Evolutionary conservation across 2,888 invertebrate species (phyloP).

Genomic region (Eristalis intricaria): DNA sequence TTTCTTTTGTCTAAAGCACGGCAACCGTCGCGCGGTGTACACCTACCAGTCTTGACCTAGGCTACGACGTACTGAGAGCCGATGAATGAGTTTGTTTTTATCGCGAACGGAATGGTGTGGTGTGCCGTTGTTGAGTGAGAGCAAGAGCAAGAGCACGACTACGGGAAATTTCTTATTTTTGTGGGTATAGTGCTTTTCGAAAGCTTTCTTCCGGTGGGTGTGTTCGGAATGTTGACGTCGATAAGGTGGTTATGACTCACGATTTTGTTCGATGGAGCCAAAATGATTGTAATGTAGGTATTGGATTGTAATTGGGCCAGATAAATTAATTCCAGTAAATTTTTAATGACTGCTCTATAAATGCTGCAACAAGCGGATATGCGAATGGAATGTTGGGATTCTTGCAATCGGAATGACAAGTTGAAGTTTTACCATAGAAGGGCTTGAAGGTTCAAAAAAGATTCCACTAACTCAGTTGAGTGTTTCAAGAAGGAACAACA

Average conservation of each 20-base stretch:
- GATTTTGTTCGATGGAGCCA: neutral
- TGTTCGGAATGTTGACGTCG: slow-evolving; percentile 18
- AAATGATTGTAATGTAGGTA: neutral
- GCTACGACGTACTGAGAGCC: slow-evolving; percentile 42
- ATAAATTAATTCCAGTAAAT: neutral
- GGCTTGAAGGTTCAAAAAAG: neutral
- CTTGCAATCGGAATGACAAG: neutral
- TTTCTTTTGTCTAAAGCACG: slow-evolving; percentile 4
- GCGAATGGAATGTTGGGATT: neutral
- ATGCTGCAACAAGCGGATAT: neutral
- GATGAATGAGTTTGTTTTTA: slow-evolving; percentile 26
- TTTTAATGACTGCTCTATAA: neutral
- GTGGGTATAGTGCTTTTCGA: neutral
- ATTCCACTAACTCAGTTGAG: neutral
- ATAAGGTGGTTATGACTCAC: neutral
- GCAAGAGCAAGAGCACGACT: neutral
- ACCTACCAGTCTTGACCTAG: slow-evolving; percentile 50
- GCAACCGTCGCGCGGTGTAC: slow-evolving; percentile 15
- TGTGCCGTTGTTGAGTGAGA: neutral
- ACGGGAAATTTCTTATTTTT: neutral
- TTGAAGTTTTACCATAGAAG: neutral
- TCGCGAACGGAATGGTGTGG: neutral
- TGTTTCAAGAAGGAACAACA: neutral
- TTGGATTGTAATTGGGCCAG: neutral
- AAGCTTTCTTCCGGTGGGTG: neutral